These are phyloP conservation scores for Pyrgus malvae DNA, from an alignment of 2,888 invertebrate genomes.

Conservation along the genomic window DNA sequence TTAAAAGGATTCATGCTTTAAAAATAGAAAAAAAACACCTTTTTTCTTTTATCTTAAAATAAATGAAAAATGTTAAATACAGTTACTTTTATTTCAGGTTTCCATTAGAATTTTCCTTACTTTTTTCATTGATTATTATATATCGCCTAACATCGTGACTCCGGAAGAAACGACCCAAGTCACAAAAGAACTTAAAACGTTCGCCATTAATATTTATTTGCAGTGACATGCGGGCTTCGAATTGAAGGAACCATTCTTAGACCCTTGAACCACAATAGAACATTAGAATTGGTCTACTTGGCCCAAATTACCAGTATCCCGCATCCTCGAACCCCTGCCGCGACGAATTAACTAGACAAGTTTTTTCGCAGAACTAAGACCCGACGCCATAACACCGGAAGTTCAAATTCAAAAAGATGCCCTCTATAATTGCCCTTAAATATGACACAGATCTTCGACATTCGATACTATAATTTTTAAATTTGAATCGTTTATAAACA, in stretches of 20 bases:
- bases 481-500: background rate
- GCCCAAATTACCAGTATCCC: slow-evolving; percentile 78
- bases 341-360: slow-evolving; percentile 48
- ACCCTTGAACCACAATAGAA: slow-evolving; percentile 61
- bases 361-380: slow-evolving; percentile 40
- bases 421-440: slow-evolving; percentile 9
- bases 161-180: slow-evolving; percentile 14
- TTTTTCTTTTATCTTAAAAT: no score
- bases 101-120: no score
- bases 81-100: no score
- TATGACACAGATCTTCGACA: slow-evolving; percentile 10
- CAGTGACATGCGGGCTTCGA: slow-evolving; percentile 65
- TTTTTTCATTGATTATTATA: no score
- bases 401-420: slow-evolving; percentile 24
- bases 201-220: slow-evolving; percentile 64
- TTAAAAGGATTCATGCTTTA: no score
- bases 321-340: slow-evolving; percentile 69
- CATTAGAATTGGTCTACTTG: slow-evolving; percentile 70
- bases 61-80: no score
- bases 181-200: slow-evolving; percentile 29
- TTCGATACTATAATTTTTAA: slow-evolving; percentile 4
- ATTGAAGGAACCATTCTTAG: slow-evolving; percentile 71
- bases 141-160: no score
- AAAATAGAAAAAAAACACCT: no score
- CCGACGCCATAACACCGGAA: slow-evolving; percentile 37